phyloP scores from a whole-genome alignment of 1,140 invertebrate genomes.

The Papilio xuthus region DNA sequence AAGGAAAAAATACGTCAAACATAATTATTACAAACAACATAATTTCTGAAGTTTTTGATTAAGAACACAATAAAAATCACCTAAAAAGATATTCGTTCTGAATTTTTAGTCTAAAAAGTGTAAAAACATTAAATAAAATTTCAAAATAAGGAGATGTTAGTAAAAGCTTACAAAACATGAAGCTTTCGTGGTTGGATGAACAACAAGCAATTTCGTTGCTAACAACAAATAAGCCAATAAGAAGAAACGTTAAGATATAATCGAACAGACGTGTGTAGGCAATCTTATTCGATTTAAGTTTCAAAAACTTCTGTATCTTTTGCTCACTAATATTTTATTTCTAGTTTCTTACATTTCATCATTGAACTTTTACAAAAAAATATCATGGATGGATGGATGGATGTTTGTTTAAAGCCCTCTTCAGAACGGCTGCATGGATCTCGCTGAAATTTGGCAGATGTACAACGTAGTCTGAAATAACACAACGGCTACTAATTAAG shows the following conservation, averaged over 20 bases:
- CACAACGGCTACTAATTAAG: too few relatives aligned
- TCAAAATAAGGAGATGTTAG: not conserved
- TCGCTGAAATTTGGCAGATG: too few relatives aligned
- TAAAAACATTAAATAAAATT: not conserved
- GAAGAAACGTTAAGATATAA: not conserved
- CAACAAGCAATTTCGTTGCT: constrained; percentile 21
- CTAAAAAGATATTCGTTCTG: too few relatives aligned
- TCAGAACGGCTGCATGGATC: too few relatives aligned
- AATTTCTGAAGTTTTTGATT: not conserved
- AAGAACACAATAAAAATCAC: not conserved
- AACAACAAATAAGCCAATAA: constrained; percentile 20
- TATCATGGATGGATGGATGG: too few relatives aligned
- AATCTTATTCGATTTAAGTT: constrained; percentile 14
- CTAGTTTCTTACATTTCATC: not conserved
- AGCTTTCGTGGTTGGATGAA: not conserved
- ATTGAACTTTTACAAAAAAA: not conserved
- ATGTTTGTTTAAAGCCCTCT: too few relatives aligned
- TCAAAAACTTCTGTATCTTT: not conserved
- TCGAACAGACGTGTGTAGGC: constrained; percentile 1
- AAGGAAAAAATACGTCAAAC: not conserved
- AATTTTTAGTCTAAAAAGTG: not conserved
- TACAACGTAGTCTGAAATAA: too few relatives aligned
- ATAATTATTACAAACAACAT: not conserved
- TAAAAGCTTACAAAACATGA: not conserved
- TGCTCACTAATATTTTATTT: not conserved